Evolutionary conservation across 1,140 invertebrate genomes (phyloP), one percentile per base, ranked within the genome.

Genomic region (Drosophila azteca): DNA sequence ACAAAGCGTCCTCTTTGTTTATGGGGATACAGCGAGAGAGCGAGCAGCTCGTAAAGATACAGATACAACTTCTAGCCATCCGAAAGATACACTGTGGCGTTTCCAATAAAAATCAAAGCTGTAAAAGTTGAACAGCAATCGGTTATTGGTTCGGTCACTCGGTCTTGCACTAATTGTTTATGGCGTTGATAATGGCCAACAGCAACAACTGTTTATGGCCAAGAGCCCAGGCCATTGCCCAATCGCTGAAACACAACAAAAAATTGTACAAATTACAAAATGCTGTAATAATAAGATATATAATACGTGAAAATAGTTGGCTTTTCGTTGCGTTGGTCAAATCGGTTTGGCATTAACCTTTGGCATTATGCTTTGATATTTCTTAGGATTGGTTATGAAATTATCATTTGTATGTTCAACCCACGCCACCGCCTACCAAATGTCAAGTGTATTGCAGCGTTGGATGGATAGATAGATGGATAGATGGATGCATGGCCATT

Each of bases 271-370:
- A 17, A 64, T 55, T 64, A 50, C 49, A 50, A 52, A 31, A 41
- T 66, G 46, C 53, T 26, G 52, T 59, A 80, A 77, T 51, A 66
- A 29, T 45, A 39, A 44, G 64, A 35, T 49, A 60, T 43, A 53
- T 43, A 22, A 39, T 66, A 63, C 49, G 11, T 64, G 44, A 49
- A 70, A 65, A 55, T 57, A 53, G 22, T 46, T 48, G 43, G 35
- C 0, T 5, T 39, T 58, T 59, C 66, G 57, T 72, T 35, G 1
- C 7, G 2, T 2, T 39, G 35, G 35, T 39, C 39, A 71, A 80
- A 79, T 71, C 68, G 48, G 45, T 31, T 75, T 77, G 77, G 77
- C 81, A 80, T 77, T 84, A 80, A 85, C 81, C 80, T 80, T 80
- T 84, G 80, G 67, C 81, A 84, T 84, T 84, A 75, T 67, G 44